Percentiles rank a stretch among this genome's conserved stretches.
These are phyloP conservation scores for Coluber constrictor DNA, from an alignment of 2,797 vertebrate genomes.

Conservation along the genomic window DNA sequence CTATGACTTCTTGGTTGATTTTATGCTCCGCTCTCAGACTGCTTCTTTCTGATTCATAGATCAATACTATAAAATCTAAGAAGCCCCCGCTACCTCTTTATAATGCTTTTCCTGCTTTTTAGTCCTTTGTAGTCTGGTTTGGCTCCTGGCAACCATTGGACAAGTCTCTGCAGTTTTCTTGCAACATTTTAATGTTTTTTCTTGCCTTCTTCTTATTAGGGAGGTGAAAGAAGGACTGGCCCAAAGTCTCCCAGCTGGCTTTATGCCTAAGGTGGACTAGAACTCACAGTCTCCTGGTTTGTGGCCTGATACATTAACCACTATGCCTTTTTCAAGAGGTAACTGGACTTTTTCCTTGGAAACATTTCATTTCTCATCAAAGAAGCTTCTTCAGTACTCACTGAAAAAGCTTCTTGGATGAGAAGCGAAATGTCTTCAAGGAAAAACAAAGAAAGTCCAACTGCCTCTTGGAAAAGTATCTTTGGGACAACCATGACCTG, in stretches of 20 bases:
- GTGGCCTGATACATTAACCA: background rate
- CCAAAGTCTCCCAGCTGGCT: background rate
- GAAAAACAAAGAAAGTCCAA: background rate
- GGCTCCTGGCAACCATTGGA: background rate
- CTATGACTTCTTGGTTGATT: background rate
- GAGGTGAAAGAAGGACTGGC: background rate
- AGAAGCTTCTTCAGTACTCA: background rate
- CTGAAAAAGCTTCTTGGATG: background rate
- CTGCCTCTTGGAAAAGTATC: background rate
- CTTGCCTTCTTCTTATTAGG: background rate
- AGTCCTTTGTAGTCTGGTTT: background rate
- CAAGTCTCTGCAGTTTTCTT: background rate
- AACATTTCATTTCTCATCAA: background rate
- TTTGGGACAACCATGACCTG: background rate
- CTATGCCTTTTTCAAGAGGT: background rate
- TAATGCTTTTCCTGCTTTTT: background rate
- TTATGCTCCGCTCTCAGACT: background rate
- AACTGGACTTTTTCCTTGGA: background rate
- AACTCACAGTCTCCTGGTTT: background rate
- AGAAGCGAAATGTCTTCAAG: background rate
- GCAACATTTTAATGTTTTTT: background rate
- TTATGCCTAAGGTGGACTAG: background rate
- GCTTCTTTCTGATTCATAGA: background rate
- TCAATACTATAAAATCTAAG: background rate
- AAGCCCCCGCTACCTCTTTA: background rate